phyloP scores from a whole-genome alignment of 35 echinoderm and acorn worm genomes.

The Hemicentrotus pulcherrimus region DNA sequence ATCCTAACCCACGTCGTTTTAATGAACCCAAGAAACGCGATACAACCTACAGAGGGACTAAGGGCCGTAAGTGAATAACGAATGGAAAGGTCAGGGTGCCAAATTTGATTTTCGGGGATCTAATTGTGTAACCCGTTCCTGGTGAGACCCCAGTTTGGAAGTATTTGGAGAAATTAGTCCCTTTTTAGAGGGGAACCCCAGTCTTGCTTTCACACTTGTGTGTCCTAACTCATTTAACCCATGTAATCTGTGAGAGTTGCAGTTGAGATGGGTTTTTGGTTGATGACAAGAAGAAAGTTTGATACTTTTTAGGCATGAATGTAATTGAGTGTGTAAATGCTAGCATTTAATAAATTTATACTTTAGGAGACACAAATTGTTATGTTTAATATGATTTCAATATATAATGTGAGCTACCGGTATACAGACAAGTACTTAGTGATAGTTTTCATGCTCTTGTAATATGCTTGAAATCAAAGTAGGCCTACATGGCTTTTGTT shows the following conservation, averaged over 20 bases:
- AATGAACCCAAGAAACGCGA: not conserved
- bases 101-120: slow-evolving; percentile 12
- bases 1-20: not conserved
- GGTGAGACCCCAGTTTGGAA: not conserved
- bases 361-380: not conserved
- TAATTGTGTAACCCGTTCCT: not conserved
- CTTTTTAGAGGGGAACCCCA: not conserved
- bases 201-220: not conserved
- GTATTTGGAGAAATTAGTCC: slow-evolving; percentile 11
- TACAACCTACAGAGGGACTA: not conserved
- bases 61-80: slow-evolving; percentile 9
- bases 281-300: not conserved
- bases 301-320: not conserved
- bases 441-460: not conserved
- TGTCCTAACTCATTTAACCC: not conserved
- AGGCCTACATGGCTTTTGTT: no score
- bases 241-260: not conserved
- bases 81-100: not conserved
- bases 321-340: not conserved
- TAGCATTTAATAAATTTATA: not conserved
- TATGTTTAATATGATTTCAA: not conserved
- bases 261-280: not conserved
- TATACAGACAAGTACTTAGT: not conserved
- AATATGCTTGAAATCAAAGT: not conserved
- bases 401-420: not conserved